Percentiles rank a stretch among this genome's conserved stretches.
Conservation (phyloP, 2,113 vertebrate species). For the Zosterops lateralis region DNA sequence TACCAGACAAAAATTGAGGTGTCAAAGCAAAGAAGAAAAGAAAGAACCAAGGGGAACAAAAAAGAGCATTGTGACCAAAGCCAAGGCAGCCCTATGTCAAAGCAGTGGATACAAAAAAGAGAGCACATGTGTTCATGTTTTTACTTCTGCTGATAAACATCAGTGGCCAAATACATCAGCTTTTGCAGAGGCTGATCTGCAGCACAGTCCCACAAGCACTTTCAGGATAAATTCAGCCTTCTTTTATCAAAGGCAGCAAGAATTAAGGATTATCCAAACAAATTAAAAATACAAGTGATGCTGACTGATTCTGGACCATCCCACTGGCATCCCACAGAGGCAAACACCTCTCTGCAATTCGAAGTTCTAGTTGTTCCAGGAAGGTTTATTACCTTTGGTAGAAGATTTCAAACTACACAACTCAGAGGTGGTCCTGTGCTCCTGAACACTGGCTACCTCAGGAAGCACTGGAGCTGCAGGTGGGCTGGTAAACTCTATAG, state of each 20-base stretch:
- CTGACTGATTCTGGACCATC: not conserved
- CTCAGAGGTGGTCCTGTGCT: not conserved
- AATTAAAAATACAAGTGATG: not conserved
- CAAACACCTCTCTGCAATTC: not conserved
- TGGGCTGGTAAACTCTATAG: not conserved
- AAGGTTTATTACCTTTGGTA: not conserved
- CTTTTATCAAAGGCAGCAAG: not conserved
- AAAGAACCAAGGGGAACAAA: not conserved
- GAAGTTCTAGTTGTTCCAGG: not conserved
- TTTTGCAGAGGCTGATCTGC: not conserved
- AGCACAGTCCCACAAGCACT: not conserved
- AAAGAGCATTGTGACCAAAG: not conserved
- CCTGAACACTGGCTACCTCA: not conserved
- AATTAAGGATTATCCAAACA: not conserved
- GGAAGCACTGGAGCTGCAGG: not conserved
- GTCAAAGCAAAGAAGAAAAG: not conserved
- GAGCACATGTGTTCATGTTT: not conserved
- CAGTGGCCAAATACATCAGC: not conserved
- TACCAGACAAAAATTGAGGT: not conserved
- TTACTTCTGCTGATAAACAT: not conserved
- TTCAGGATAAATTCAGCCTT: not conserved
- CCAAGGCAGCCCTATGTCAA: not conserved
- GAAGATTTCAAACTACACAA: not conserved
- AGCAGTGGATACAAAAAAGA: not conserved
- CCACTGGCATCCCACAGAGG: not conserved